phyloP scores from a whole-genome alignment of 2,888 invertebrate species.

The Drosophila heteroneura region DNA sequence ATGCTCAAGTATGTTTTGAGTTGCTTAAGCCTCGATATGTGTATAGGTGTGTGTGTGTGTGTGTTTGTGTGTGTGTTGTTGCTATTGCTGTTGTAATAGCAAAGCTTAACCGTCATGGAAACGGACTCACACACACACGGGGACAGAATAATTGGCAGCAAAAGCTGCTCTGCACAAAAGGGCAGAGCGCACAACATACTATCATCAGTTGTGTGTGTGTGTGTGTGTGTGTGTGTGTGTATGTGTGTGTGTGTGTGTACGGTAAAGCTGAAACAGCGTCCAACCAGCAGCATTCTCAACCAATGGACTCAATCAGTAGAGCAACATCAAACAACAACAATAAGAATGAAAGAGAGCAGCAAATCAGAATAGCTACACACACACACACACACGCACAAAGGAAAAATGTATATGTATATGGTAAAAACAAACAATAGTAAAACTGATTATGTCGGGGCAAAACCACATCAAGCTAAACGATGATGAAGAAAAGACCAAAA shows the following conservation, averaged over 20 bases:
- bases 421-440: conserved; percentile 81
- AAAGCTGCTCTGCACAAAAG: conserved; percentile 31
- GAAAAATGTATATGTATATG: conserved; percentile 37
- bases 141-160: conserved; percentile 57
- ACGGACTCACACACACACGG: conserved; percentile 19
- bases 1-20: conserved; percentile 54
- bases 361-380: conserved; percentile 22
- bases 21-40: neutral
- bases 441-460: conserved; percentile 80
- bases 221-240: conserved; percentile 8
- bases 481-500: conserved; percentile 78
- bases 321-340: conserved; percentile 42
- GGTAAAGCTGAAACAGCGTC: neutral
- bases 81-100: conserved; percentile 10
- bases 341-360: conserved; percentile 1
- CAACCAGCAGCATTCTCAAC: conserved; percentile 20
- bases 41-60: neutral
- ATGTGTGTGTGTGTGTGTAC: conserved; percentile 17
- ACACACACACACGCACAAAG: conserved; percentile 17
- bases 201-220: conserved; percentile 19
- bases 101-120: conserved; percentile 42
- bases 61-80: conserved; percentile 8
- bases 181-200: conserved; percentile 43
- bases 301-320: conserved; percentile 49
- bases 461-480: conserved; percentile 81